Evolutionary conservation across 2,888 invertebrate species (phyloP).

Genomic region (Papilio gigon): DNA sequence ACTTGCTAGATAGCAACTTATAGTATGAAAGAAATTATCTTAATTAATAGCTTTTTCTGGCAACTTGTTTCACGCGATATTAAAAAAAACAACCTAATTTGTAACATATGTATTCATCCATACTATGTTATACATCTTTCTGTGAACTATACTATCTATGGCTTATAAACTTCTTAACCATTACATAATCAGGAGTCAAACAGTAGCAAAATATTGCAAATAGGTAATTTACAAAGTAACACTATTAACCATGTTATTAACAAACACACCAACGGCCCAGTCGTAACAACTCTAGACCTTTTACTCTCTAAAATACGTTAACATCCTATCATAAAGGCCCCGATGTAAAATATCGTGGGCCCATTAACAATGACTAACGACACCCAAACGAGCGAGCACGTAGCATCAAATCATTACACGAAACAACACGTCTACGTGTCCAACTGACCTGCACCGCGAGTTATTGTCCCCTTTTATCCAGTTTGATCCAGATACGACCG

Average conservation of each 20-base stretch:
- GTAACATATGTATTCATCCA: no score
- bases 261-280: neutral
- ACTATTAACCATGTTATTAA: neutral
- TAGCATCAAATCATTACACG: constrained; percentile 52
- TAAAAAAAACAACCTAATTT: no score
- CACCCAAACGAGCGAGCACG: constrained; percentile 58
- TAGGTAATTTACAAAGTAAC: neutral
- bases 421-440: constrained; percentile 55
- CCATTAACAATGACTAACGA: constrained; percentile 50
- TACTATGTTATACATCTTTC: no score
- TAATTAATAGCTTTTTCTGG: no score
- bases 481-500: constrained; percentile 51
- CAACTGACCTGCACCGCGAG: constrained; percentile 47
- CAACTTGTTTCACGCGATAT: no score
- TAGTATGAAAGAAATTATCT: no score
- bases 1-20: no score
- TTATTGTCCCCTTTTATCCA: constrained; percentile 48
- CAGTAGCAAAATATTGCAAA: neutral
- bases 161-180: no score
- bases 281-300: neutral
- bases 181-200: neutral
- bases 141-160: no score
- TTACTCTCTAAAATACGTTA: constrained; percentile 10
- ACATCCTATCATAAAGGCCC: constrained; percentile 28
- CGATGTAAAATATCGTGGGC: constrained; percentile 40